Conservation (phyloP, 2,113 vertebrate genomes). For the Paraplagusia blochii region DNA sequence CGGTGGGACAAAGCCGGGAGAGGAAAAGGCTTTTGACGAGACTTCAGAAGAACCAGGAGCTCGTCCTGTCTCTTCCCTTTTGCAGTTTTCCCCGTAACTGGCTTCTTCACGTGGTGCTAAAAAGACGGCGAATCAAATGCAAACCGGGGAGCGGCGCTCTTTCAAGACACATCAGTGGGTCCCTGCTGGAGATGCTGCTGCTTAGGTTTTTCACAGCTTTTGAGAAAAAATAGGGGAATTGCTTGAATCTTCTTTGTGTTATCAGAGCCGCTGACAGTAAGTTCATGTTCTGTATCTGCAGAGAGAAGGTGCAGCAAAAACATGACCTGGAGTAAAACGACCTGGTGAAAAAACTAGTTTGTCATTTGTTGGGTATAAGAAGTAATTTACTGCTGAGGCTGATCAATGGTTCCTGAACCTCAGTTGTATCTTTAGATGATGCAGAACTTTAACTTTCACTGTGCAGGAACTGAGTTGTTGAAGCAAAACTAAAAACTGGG, state of each 20-base stretch:
- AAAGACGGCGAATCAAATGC: conserved; percentile 72
- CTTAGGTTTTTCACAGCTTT: conserved; percentile 65
- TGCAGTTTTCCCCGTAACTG: conserved; percentile 71
- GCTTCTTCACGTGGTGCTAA: conserved; percentile 61
- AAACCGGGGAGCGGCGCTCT: conserved; percentile 69
- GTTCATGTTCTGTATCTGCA: conserved; percentile 52
- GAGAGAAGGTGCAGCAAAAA: conserved; percentile 19
- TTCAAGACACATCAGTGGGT: conserved; percentile 71
- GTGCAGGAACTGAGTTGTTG: no score
- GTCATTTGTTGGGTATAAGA: no score
- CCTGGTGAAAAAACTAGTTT: no score
- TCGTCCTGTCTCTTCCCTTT: conserved; percentile 68
- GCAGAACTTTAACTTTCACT: no score
- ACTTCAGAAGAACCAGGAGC: conserved; percentile 71
- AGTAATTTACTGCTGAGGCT: no score
- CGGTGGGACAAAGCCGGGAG: conserved; percentile 67
- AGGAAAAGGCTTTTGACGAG: conserved; percentile 68
- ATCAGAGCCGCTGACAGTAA: conserved; percentile 63
- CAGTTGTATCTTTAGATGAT: no score
- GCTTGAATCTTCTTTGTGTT: conserved; percentile 58
- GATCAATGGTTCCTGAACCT: no score
- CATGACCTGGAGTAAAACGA: conserved; percentile 51
- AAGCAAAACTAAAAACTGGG: no score
- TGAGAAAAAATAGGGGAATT: conserved; percentile 59
- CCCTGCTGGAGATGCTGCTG: conserved; percentile 70